Percentiles rank a stretch among this genome's conserved stretches.
These are phyloP conservation scores for Scaptodrosophila latifasciaeformis DNA, from an alignment of 2,888 invertebrate genomes.

Conservation along the genomic window DNA sequence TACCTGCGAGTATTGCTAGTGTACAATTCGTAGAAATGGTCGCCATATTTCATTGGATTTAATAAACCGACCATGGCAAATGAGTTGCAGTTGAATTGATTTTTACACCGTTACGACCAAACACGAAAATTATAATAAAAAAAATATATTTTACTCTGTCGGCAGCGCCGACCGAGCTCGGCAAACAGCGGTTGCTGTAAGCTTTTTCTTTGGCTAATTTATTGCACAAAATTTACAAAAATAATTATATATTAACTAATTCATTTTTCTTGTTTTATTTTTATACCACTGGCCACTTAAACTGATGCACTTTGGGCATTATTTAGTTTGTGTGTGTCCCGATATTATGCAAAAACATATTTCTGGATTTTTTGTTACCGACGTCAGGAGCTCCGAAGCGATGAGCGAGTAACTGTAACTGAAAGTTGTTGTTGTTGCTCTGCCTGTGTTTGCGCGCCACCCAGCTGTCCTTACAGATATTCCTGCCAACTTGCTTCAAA, in stretches of 20 bases:
- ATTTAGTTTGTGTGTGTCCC: conserved; percentile 14
- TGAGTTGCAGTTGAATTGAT: conserved; percentile 45
- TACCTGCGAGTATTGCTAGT: conserved; percentile 73
- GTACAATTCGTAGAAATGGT: conserved; percentile 75
- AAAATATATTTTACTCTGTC: conserved; percentile 14
- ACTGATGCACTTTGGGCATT: conserved; percentile 9
- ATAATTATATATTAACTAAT: conserved; percentile 64
- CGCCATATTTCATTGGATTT: conserved; percentile 75
- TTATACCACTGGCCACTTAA: conserved; percentile 35
- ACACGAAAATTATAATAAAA: neutral
- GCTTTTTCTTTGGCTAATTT: conserved; percentile 48
- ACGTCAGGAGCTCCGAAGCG: conserved; percentile 32
- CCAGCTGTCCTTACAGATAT: no score
- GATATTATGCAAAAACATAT: conserved; percentile 5
- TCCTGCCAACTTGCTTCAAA: no score
- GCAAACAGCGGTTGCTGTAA: conserved; percentile 15
- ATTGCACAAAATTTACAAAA: conserved; percentile 59
- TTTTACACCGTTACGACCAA: conserved; percentile 32
- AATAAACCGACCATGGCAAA: conserved; percentile 72
- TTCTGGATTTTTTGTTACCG: conserved; percentile 12
- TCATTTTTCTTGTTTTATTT: conserved; percentile 46
- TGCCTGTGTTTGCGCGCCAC: conserved; percentile 3
- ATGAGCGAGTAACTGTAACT: conserved; percentile 14
- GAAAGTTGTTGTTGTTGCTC: neutral
- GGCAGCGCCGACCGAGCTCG: conserved; percentile 8